These are phyloP conservation scores for Rhinogobius similis DNA, from an alignment of 2,113 vertebrate species.

Conservation along the genomic window DNA sequence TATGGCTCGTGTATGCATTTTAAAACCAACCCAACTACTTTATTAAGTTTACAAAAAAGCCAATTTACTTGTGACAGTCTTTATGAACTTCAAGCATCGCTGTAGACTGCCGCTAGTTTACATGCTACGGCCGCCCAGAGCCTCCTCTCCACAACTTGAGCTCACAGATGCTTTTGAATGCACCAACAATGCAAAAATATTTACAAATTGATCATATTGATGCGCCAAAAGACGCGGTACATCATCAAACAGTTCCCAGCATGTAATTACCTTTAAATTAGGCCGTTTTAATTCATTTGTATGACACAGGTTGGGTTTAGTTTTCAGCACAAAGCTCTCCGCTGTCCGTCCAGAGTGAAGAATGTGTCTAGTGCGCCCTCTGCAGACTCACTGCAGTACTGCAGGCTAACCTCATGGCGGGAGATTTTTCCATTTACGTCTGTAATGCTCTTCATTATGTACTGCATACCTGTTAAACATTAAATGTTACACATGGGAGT, in stretches of 20 bases:
- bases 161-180: conserved; percentile 64
- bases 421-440: conserved; percentile 25
- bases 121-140: conserved; percentile 66
- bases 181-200: conserved; percentile 53
- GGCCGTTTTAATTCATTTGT: conserved; percentile 82
- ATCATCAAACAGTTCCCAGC: conserved; percentile 25
- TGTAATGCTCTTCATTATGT: background rate
- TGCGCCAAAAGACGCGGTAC: conserved; percentile 11
- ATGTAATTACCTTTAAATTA: conserved; percentile 77
- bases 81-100: conserved; percentile 75
- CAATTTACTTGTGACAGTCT: conserved; percentile 75
- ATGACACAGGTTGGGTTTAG: conserved; percentile 77
- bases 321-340: conserved; percentile 83
- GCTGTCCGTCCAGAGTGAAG: conserved; percentile 70
- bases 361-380: conserved; percentile 73
- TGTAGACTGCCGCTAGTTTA: conserved; percentile 66
- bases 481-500: too few species aligned
- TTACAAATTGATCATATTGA: conserved; percentile 39
- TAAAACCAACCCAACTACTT: conserved; percentile 66
- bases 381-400: conserved; percentile 68
- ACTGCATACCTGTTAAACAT: background rate
- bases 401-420: conserved; percentile 52
- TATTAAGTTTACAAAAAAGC: conserved; percentile 52
- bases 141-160: conserved; percentile 69
- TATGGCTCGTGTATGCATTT: conserved; percentile 20